phyloP scores from a whole-genome alignment of 2,888 invertebrate species.

The Nemotelus pantherinus region DNA sequence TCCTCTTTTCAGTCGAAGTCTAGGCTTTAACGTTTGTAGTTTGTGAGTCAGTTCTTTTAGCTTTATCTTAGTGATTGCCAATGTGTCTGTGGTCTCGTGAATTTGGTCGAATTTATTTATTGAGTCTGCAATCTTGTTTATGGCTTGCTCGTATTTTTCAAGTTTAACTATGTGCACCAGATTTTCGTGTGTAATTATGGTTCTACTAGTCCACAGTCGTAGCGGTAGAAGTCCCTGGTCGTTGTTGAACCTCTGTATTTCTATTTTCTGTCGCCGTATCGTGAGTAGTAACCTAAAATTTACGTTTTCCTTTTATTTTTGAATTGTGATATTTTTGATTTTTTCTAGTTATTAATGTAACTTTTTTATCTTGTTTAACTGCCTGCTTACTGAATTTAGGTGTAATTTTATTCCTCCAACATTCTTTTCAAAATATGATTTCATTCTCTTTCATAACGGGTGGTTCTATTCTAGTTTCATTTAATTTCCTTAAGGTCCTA shows the following conservation, averaged over 20 bases:
- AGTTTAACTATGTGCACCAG: not conserved
- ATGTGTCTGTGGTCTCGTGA: not conserved
- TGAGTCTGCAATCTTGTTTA: slow-evolving; percentile 2
- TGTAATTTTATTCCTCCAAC: not conserved
- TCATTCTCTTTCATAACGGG: not conserved
- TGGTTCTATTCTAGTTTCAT: slow-evolving; percentile 10
- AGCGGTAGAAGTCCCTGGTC: too few relatives aligned
- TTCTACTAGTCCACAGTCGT: too few relatives aligned
- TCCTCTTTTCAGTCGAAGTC: not conserved
- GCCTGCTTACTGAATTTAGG: not conserved
- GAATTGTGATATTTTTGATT: slow-evolving; percentile 12
- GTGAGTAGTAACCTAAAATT: slow-evolving; percentile 4
- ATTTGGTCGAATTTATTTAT: not conserved
- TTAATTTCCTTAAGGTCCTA: slow-evolving; percentile 34
- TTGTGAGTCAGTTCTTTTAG: slow-evolving; percentile 14
- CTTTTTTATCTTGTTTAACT: not conserved
- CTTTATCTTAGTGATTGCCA: slow-evolving; percentile 5
- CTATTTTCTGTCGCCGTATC: slow-evolving; percentile 10
- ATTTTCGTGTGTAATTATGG: too few relatives aligned
- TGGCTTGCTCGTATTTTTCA: slow-evolving; percentile 8
- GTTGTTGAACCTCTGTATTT: not conserved
- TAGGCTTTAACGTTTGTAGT: slow-evolving; percentile 3
- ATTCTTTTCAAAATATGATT: not conserved
- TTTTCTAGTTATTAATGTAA: not conserved
- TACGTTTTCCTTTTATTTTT: slow-evolving; percentile 16